phyloP scores from a whole-genome alignment of 2,888 invertebrate species.

The Aphelenchoides bicaudatus region DNA sequence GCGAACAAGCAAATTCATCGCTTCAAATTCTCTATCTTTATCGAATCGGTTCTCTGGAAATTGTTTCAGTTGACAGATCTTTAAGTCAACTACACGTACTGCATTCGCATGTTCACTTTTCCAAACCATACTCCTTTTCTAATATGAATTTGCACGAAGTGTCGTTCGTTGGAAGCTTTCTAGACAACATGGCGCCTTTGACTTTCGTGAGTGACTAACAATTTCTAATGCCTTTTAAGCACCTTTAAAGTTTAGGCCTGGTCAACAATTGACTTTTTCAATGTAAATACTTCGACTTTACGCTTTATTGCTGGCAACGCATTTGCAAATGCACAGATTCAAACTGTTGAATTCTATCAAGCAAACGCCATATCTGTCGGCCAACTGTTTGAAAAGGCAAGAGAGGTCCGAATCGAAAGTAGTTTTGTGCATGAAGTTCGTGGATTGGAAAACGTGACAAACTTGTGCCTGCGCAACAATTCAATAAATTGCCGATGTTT shows the following conservation, averaged over 20 bases:
- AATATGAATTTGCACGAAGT: constrained; percentile 23
- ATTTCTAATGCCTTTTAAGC: background rate
- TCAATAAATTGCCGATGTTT: constrained; percentile 23
- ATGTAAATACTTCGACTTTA: constrained; percentile 24
- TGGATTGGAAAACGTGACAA: constrained; percentile 22
- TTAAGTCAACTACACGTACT: constrained; percentile 30
- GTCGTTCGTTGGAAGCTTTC: constrained; percentile 21
- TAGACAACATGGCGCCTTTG: constrained; percentile 19
- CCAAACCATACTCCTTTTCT: constrained; percentile 16
- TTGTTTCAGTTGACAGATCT: constrained; percentile 22
- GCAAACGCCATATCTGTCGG: constrained; percentile 22
- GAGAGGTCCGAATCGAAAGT: constrained; percentile 8
- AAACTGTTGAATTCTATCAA: constrained; percentile 21
- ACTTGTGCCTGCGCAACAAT: constrained; percentile 24
- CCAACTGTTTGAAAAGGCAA: constrained; percentile 23
- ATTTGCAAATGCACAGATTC: constrained; percentile 25
- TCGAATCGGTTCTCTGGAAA: constrained; percentile 22
- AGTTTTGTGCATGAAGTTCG: constrained; percentile 16
- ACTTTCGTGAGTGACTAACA: constrained; percentile 16
- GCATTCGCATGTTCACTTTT: constrained; percentile 29
- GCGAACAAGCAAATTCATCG: constrained; percentile 3
- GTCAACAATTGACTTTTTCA: constrained; percentile 10
- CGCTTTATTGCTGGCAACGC: constrained; percentile 20
- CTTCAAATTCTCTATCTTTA: constrained; percentile 33
- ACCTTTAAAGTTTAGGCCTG: too few species aligned